These are phyloP conservation scores for Eptesicus fuscus DNA, from an alignment of 2,113 vertebrate genomes.

Conservation along the genomic window DNA sequence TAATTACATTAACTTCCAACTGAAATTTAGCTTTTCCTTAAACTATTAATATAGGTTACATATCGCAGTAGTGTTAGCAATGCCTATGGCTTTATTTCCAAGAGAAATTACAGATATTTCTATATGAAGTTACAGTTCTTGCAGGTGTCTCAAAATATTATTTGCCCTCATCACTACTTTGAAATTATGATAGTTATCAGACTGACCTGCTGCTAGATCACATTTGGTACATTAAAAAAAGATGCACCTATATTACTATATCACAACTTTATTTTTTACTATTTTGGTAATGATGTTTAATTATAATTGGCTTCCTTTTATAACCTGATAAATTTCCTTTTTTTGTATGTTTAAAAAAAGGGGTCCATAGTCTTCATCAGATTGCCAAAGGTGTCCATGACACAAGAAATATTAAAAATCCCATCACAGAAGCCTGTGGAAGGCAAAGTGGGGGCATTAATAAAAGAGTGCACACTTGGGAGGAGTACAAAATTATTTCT, in stretches of 20 bases:
- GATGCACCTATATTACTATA: not conserved
- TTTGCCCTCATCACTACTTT: not conserved
- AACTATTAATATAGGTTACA: not conserved
- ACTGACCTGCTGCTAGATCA: not conserved
- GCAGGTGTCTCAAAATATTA: constrained; percentile 1
- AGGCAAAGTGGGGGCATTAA: not conserved
- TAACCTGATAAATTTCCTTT: not conserved
- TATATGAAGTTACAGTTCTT: constrained; percentile 2
- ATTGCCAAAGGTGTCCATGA: not conserved
- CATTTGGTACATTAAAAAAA: not conserved
- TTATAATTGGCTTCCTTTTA: not conserved
- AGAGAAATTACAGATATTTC: constrained; percentile 41
- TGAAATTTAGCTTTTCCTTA: constrained; percentile 45
- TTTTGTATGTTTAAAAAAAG: not conserved
- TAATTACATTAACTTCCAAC: not conserved
- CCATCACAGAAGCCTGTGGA: not conserved
- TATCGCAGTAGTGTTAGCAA: not conserved
- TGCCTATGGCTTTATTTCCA: constrained; percentile 5
- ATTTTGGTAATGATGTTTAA: not conserved
- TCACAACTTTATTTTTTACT: not conserved
- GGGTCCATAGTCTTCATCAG: not conserved
- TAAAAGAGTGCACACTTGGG: not conserved
- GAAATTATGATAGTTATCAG: not conserved
- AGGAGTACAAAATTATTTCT: not conserved
- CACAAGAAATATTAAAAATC: not conserved